phyloP scores from a whole-genome alignment of 2,797 vertebrate genomes.

The Leucoraja ocellata region DNA sequence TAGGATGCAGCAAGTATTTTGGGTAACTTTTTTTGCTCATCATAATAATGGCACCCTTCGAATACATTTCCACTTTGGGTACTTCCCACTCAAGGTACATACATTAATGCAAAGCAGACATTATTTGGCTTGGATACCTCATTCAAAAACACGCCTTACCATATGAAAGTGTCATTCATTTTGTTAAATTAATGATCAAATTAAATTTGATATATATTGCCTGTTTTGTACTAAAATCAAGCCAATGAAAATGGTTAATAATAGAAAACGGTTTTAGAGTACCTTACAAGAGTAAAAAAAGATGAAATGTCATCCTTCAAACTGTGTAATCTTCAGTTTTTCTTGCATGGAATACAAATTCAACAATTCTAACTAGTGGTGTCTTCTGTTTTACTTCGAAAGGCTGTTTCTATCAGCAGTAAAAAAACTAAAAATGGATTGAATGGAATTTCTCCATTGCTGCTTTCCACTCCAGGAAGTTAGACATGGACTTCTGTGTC shows the following conservation, averaged over 20 bases:
- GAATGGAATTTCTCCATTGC: too few species aligned
- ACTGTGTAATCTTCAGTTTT: neutral
- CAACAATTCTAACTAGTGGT: neutral
- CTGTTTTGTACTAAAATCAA: neutral
- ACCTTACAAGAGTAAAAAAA: too few species aligned
- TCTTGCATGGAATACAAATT: neutral
- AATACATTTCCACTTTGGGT: neutral
- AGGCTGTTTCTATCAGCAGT: neutral
- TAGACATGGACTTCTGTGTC: too few species aligned
- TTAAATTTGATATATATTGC: neutral
- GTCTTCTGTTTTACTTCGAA: neutral
- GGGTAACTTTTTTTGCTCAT: neutral
- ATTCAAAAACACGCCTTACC: neutral
- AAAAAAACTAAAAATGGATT: too few species aligned
- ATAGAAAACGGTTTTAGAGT: neutral
- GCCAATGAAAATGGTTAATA: neutral
- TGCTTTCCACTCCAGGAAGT: too few species aligned
- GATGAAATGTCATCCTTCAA: neutral
- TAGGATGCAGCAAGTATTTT: neutral
- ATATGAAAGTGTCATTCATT: neutral
- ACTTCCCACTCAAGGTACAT: neutral
- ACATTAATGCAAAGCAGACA: neutral
- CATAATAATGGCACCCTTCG: neutral
- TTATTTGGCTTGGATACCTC: neutral
- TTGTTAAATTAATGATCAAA: neutral